Evolutionary conservation across 2,113 vertebrate species (phyloP), one percentile per base, ranked within the genome.

Genomic region (Hippocampus comes): DNA sequence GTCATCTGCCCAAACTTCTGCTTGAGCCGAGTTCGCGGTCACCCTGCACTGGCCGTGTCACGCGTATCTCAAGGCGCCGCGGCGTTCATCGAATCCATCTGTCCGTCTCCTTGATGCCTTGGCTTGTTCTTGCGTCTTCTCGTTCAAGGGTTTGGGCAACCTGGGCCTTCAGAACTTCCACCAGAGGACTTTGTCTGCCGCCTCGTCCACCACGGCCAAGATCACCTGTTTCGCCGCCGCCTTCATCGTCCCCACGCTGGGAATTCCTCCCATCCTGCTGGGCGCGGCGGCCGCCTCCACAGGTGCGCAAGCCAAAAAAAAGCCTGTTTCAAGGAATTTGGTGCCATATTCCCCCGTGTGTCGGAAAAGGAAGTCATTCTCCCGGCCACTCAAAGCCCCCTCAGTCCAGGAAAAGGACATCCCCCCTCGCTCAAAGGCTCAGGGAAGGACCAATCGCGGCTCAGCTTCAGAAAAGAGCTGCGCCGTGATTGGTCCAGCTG

Each of bases 131-230:
- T 48, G 17, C 38, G 56, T 48, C 2, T 49, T 0, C 55, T 23
- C 63, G 30, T 69, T 5, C 42, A 68, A 94, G 94, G 88, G 88
- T 71, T 84, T 94, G 72, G 93, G 94, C 7, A 92, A 89, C 61
- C 82, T 94, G 79, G 91, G 92, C 0, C 93, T 92, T 74, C 93
- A 95, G 87, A 91, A 90, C 43, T 94, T 93, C 72, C 94, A 94
- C 84, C 93, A 95, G 84, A 90, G 94, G 81, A 82, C 93, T 27
- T 90, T 95, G 67, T 94, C 94, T 0, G 17, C 88, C 21, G 71
- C 92, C 30, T 93, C 91, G 0, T 77, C 90, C 2, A 23, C 77
- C 10, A 89, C 91, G 20, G 93, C 92, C 3, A 91, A 89, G 78
- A 74, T 93, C 60, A 89, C 89, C 56, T 94, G 93, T 78, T 91